phyloP scores from a whole-genome alignment of 2,888 invertebrate species.

The Merodon equestris region DNA sequence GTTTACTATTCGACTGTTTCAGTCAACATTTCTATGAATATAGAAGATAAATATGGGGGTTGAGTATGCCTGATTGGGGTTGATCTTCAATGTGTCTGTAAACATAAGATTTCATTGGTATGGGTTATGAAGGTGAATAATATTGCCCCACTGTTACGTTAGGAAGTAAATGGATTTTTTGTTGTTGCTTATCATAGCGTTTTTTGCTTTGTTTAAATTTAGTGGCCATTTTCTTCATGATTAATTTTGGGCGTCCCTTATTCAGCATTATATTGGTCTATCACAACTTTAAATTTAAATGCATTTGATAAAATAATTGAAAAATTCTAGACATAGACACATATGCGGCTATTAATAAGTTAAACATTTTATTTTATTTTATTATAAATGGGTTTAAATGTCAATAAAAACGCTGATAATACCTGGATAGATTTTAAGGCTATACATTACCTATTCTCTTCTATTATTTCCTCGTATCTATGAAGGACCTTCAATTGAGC shows the following conservation, averaged over 20 bases:
- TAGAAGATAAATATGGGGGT: constrained; percentile 52
- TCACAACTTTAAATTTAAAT: constrained; percentile 36
- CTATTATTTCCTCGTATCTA: constrained; percentile 19
- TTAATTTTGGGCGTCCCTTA: constrained; percentile 66
- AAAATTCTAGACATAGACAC: too few relatives aligned
- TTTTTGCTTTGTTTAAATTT: constrained; percentile 59
- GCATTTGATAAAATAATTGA: background rate
- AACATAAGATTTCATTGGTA: constrained; percentile 53
- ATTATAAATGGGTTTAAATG: too few relatives aligned
- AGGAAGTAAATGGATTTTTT: constrained; percentile 62
- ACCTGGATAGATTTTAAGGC: background rate
- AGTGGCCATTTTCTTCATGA: constrained; percentile 65
- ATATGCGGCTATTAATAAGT: too few relatives aligned
- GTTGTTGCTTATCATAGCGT: constrained; percentile 38
- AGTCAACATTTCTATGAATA: constrained; percentile 58
- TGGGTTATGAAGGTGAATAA: constrained; percentile 64
- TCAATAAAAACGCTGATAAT: too few relatives aligned
- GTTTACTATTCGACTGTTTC: constrained; percentile 69
- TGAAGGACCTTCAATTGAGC: constrained; percentile 45
- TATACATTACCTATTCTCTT: background rate
- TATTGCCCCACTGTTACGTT: constrained; percentile 62
- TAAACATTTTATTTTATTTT: too few relatives aligned
- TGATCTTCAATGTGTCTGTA: constrained; percentile 68
- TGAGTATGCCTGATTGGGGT: constrained; percentile 67
- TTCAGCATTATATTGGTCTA: constrained; percentile 45